Conservation (phyloP, 2,113 vertebrate genomes). For the Megaceryle torquata region DNA sequence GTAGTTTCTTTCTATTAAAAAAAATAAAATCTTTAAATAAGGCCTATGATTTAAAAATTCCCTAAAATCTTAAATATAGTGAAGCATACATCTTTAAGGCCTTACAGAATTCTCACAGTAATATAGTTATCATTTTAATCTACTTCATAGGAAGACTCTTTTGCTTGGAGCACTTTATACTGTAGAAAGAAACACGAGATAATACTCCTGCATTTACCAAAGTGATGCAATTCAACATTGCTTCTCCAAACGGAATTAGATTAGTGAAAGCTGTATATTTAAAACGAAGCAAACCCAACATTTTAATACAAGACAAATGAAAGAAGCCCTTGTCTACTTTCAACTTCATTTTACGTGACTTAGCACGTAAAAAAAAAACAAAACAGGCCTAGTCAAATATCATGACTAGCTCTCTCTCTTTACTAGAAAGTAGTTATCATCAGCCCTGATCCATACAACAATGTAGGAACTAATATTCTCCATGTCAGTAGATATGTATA, state of each 20-base stretch:
- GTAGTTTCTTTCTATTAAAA: background rate
- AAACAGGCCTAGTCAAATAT: background rate
- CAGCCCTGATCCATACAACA: background rate
- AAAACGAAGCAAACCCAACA: background rate
- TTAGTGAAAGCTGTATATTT: background rate
- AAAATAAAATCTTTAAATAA: background rate
- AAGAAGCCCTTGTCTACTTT: background rate
- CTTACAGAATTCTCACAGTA: background rate
- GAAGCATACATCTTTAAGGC: background rate
- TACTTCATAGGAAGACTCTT: background rate
- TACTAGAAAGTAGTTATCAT: background rate
- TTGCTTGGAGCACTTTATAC: background rate
- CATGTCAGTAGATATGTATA: background rate
- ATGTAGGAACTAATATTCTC: background rate
- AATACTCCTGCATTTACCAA: background rate
- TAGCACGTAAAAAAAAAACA: background rate
- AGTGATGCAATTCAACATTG: background rate
- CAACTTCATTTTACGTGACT: background rate
- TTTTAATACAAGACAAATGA: background rate
- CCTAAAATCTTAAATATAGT: background rate
- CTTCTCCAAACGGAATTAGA: background rate
- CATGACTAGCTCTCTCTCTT: background rate
- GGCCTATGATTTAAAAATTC: background rate
- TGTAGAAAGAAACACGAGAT: background rate
- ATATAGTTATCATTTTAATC: background rate